Evolutionary conservation across 2,888 invertebrate genomes (phyloP), one percentile per base, ranked within the genome.

Genomic region (Microplitis deprimator): DNA sequence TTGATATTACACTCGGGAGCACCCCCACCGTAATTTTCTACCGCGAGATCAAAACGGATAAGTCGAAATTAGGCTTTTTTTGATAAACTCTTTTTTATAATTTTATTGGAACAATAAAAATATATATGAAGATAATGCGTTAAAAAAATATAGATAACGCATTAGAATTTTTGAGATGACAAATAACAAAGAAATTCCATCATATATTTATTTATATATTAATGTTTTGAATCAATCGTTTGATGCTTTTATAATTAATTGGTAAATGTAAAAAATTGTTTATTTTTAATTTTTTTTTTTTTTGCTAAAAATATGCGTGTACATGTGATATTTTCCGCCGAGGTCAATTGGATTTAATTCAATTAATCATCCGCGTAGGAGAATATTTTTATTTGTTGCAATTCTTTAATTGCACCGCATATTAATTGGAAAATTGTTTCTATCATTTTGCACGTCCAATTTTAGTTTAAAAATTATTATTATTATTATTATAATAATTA

Each of bases 401-500:
- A 83, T 86, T 85, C 83, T 79, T 83, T 87, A 89, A 89, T 89
- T 88, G 87, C 81, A 76, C 50, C 85, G 84, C 81, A 83, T 81
- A 81, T 82, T 85, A 89, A 88, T 88, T 86, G 88, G 84, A 84
- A 86, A 89, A 89, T 89, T 89, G 88, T 87, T 87, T 85, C 83
- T 83, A 86, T 82, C 83, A 82, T 82, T 84, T 85, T 84, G 84
- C 82, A 86, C 86, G 83, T 86, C 83, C 87, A 85, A 72, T 78
- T 84, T 83, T 86, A 76, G 85, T 41, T 68, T 41, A 72, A 73
- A 40, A 20, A 39, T 13, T 50, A 50, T 50, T 50, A 4, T 13
- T 8, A 41, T 41, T 10, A 41, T 10, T 10, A 20, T 20, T 20
- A 20, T 20, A 1, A 20, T 20, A 1, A 20, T 20, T 20, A 29